Evolutionary conservation across 2,113 vertebrate genomes (phyloP).

Genomic region (Octodon degus): DNA sequence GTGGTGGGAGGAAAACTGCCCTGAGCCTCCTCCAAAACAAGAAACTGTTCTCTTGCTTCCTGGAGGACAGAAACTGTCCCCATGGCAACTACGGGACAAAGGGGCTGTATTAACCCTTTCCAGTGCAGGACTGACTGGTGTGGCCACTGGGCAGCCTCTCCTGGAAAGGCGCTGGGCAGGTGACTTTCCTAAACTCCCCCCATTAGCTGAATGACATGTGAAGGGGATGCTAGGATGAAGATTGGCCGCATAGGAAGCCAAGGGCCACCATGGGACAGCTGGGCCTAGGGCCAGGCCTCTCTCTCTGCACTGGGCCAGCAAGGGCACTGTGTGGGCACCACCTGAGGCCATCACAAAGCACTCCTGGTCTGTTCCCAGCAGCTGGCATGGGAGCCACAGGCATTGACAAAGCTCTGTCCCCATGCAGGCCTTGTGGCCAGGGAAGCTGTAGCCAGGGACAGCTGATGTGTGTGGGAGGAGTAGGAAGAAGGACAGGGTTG

Average conservation of each 20-base stretch:
- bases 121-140: constrained; percentile 73
- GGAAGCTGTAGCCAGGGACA: not conserved
- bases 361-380: not conserved
- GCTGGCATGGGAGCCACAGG: not conserved
- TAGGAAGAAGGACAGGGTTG: not conserved
- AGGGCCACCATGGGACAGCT: not conserved
- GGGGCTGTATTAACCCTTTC: constrained; percentile 91
- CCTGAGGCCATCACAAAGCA: not conserved
- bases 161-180: not conserved
- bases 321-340: not conserved
- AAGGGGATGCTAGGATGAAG: too few species aligned
- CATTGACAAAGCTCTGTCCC: not conserved
- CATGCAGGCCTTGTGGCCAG: not conserved
- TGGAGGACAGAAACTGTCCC: constrained; percentile 96
- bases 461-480: not conserved
- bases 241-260: not conserved
- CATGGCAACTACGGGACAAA: constrained; percentile 94
- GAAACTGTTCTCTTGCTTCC: constrained; percentile 98
- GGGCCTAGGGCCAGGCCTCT: too few species aligned
- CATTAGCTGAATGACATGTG: not conserved
- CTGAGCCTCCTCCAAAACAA: constrained; percentile 98
- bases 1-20: constrained; percentile 94
- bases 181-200: not conserved
- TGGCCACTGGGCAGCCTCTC: not conserved
- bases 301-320: not conserved